phyloP scores from a whole-genome alignment of 1,140 invertebrate genomes.

The Drosophila persimilis region DNA sequence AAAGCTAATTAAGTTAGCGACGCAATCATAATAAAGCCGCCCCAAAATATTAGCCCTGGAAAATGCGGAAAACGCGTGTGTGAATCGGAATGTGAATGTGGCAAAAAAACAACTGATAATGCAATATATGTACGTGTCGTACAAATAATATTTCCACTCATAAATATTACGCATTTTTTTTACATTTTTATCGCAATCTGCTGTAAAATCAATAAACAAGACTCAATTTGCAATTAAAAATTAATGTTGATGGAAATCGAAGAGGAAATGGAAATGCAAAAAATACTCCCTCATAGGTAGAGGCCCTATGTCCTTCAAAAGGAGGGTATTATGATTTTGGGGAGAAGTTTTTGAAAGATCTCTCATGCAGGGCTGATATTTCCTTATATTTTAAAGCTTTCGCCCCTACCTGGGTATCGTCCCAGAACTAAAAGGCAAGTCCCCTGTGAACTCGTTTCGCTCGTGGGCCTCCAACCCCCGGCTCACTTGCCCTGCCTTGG shows the following conservation, averaged over 20 bases:
- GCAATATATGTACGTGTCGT: conserved; percentile 27
- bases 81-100: too few species aligned
- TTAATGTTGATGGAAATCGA: conserved; percentile 29
- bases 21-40: conserved; percentile 28
- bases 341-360: too few species aligned
- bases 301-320: conserved; percentile 1
- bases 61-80: conserved; percentile 13
- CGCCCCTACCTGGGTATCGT: too few species aligned
- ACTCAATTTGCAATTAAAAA: conserved; percentile 54
- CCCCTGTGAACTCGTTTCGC: too few species aligned
- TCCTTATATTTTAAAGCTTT: too few species aligned
- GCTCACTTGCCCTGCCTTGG: too few species aligned
- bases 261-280: neutral
- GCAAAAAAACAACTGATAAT: conserved; percentile 1
- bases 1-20: conserved; percentile 50
- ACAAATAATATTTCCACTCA: conserved; percentile 34
- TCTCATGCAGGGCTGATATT: too few species aligned
- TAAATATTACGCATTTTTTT: too few species aligned
- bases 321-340: too few species aligned
- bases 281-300: neutral
- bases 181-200: conserved; percentile 6
- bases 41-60: conserved; percentile 28
- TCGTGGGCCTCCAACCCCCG: too few species aligned
- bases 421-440: too few species aligned
- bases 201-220: conserved; percentile 46